Conservation (phyloP, 1,140 invertebrate genomes). For the Augochlora pura region DNA sequence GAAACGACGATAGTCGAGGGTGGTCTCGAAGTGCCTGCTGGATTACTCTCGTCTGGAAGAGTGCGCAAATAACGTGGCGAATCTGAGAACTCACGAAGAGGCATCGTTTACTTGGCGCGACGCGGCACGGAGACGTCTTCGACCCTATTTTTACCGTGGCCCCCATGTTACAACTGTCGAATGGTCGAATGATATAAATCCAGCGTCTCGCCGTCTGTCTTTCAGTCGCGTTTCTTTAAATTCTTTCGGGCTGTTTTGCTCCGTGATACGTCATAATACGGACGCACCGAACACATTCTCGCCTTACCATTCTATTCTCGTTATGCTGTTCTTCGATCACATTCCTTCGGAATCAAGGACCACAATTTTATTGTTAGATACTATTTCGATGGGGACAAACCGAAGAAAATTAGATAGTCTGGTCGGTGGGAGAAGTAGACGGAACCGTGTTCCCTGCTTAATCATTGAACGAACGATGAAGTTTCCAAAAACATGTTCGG, state of each 20-base stretch:
- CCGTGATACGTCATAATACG: conserved; percentile 11
- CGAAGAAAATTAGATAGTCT: no score
- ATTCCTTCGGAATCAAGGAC: no score
- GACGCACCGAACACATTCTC: background rate
- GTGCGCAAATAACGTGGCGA: conserved; percentile 30
- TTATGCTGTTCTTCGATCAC: no score
- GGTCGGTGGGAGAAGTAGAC: no score
- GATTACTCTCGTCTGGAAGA: background rate
- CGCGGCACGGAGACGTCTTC: background rate
- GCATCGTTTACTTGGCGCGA: conserved; percentile 2
- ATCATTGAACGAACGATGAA: no score
- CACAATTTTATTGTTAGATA: no score
- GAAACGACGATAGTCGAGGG: background rate
- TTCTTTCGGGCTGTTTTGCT: background rate
- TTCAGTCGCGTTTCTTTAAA: conserved; percentile 16
- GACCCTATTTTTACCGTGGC: conserved; percentile 51
- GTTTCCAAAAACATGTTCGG: no score
- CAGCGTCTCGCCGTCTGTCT: no score
- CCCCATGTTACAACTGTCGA: conserved; percentile 52
- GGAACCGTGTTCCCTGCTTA: no score
- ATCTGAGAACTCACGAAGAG: conserved; percentile 1
- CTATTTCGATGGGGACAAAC: no score
- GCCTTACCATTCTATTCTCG: no score
- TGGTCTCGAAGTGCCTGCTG: background rate
- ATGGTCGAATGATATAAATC: conserved; percentile 52